Evolutionary conservation across 2,888 invertebrate species (phyloP).

Genomic region (Patella caerulea): DNA sequence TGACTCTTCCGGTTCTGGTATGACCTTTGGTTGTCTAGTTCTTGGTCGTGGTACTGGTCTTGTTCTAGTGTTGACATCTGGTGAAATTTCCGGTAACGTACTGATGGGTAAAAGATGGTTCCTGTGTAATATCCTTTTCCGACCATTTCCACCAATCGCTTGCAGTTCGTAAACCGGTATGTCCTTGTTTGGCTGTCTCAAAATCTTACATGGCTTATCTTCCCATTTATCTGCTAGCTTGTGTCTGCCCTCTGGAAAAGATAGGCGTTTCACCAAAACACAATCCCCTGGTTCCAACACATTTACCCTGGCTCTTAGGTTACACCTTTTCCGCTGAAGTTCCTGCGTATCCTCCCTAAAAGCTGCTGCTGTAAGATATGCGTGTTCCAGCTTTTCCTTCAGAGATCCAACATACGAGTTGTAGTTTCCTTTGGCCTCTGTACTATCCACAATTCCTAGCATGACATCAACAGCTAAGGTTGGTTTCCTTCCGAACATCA

Average conservation of each 20-base stretch:
- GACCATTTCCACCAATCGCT: background rate
- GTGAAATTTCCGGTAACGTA: background rate
- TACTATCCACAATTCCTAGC: background rate
- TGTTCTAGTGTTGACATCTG: background rate
- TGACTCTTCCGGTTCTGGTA: slow-evolving; percentile 1
- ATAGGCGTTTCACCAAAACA: background rate
- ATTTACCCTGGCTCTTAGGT: background rate
- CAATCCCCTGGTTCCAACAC: background rate
- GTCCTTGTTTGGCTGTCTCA: no score
- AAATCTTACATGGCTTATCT: no score
- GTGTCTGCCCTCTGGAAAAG: background rate
- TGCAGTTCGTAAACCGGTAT: no score
- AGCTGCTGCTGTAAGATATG: background rate
- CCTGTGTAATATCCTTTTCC: background rate
- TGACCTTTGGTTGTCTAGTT: background rate
- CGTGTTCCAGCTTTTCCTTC: background rate
- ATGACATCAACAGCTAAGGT: background rate
- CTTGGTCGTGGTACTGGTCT: slow-evolving; percentile 6
- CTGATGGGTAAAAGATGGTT: slow-evolving; percentile 1
- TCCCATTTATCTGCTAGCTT: no score
- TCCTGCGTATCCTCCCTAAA: background rate
- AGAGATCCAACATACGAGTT: slow-evolving; percentile 1
- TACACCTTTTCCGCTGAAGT: background rate
- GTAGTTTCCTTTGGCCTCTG: background rate
- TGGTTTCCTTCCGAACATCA: background rate